These are phyloP conservation scores for Dynastes maya DNA, from an alignment of 2,888 invertebrate genomes.

Conservation along the genomic window DNA sequence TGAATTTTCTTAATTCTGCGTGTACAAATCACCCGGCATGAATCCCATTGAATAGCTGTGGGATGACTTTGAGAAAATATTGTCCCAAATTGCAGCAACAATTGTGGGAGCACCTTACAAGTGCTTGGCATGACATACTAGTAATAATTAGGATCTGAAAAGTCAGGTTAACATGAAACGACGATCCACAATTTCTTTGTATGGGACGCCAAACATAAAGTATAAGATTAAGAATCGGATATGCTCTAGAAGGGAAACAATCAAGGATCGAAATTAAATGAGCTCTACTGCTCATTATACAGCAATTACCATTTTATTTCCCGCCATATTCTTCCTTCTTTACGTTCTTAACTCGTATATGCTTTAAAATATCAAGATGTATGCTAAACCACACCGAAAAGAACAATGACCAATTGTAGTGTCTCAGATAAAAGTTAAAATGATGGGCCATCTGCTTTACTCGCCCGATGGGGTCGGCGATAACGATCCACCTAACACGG, in stretches of 20 bases:
- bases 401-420: slow-evolving; percentile 67
- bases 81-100: no score
- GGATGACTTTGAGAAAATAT: no score
- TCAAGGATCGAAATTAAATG: background rate
- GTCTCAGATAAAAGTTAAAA: slow-evolving; percentile 26
- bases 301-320: background rate
- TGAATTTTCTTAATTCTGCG: no score
- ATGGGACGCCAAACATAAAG: no score
- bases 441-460: slow-evolving; percentile 60
- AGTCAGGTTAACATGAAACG: no score
- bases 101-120: no score
- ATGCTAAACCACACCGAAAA: slow-evolving; percentile 60
- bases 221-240: background rate
- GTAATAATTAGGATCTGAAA: no score
- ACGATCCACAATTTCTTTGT: no score
- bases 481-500: slow-evolving; percentile 4
- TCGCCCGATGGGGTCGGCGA: slow-evolving; percentile 27
- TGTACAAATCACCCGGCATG: no score
- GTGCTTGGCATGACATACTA: no score
- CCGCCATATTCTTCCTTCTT: background rate
- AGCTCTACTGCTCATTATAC: background rate
- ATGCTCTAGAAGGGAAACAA: background rate
- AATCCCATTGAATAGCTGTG: no score
- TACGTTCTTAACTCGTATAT: no score
- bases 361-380: slow-evolving; percentile 61